phyloP scores from a whole-genome alignment of 2,888 invertebrate species.

The Julus scanicus region DNA sequence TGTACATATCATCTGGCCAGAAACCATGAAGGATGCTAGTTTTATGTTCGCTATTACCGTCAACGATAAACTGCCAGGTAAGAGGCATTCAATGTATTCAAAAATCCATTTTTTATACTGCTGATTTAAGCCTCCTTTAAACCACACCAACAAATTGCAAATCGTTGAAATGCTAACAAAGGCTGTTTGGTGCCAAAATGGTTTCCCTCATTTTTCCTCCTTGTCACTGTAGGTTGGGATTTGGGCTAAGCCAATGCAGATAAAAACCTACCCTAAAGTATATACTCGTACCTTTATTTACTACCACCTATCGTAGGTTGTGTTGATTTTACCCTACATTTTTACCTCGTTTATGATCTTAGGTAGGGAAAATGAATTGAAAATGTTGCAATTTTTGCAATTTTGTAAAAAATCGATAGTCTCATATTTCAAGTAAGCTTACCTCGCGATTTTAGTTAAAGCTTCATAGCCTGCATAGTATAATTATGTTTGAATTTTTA shows the following conservation, averaged over 20 bases:
- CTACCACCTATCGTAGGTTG: not conserved
- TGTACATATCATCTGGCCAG: not conserved
- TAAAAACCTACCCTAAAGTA: not conserved
- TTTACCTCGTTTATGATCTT: not conserved
- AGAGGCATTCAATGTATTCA: not conserved
- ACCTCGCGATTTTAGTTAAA: no score
- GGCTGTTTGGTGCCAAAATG: not conserved
- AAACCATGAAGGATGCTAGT: conserved; percentile 30
- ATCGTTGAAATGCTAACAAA: not conserved
- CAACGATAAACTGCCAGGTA: not conserved
- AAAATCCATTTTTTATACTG: no score
- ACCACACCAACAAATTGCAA: not conserved
- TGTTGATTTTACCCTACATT: not conserved
- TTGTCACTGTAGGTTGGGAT: not conserved
- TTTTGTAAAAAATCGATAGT: no score
- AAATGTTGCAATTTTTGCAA: no score
- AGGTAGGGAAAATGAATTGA: no score
- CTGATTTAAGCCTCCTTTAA: no score
- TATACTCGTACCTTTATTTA: not conserved
- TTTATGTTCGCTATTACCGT: not conserved
- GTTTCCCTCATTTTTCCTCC: not conserved
- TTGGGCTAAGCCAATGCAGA: no score
- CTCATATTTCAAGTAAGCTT: no score
- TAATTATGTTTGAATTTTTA: no score
- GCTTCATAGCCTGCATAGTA: no score